Evolutionary conservation across 2,113 vertebrate species (phyloP).

Genomic region (Seriola rivoliana): DNA sequence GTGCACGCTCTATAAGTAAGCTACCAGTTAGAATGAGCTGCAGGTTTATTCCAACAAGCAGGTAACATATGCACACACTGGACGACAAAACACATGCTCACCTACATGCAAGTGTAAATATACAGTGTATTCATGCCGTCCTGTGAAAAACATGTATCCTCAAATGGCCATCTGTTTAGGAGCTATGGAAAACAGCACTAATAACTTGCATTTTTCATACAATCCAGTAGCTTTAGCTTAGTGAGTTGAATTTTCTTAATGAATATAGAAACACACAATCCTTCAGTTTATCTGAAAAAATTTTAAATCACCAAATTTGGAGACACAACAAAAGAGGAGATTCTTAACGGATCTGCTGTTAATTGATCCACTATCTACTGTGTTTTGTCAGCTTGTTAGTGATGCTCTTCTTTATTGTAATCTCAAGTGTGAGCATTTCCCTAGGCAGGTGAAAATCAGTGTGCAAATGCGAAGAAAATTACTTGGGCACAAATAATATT

Average conservation of each 20-base stretch:
- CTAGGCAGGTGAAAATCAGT: too few relatives aligned
- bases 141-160: background rate
- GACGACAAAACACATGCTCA: constrained; percentile 4
- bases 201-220: background rate
- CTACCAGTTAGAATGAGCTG: constrained; percentile 34
- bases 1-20: constrained; percentile 9
- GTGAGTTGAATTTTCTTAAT: background rate
- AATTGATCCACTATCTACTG: too few relatives aligned
- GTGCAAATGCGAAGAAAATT: too few relatives aligned
- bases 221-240: background rate
- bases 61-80: background rate
- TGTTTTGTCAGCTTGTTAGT: too few relatives aligned
- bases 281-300: too few relatives aligned
- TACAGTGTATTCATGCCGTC: background rate
- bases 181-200: background rate
- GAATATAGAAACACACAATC: too few relatives aligned
- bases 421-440: too few relatives aligned
- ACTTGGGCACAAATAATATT: too few relatives aligned
- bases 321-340: too few relatives aligned
- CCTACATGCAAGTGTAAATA: background rate
- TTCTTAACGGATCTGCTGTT: too few relatives aligned
- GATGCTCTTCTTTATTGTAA: too few relatives aligned
- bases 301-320: too few relatives aligned
- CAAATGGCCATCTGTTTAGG: background rate
- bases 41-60: constrained; percentile 28